These are phyloP conservation scores for Acestrorhynchus altus DNA, from an alignment of 2,797 vertebrate genomes.

Conservation along the genomic window DNA sequence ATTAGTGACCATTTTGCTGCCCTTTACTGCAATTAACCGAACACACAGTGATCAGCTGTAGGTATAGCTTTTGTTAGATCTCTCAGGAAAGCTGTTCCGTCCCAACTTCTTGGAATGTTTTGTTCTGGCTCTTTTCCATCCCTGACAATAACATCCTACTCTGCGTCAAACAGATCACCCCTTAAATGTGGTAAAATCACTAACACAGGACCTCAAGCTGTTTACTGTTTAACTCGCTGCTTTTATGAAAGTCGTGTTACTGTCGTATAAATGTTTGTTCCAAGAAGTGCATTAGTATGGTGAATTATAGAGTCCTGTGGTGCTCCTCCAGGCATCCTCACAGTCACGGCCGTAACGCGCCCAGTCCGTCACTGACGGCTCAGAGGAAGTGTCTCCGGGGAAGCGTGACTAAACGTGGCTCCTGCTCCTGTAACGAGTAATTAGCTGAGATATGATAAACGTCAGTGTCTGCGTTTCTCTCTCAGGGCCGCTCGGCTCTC, in stretches of 20 bases:
- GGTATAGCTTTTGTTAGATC: too few species aligned
- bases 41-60: too few species aligned
- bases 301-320: neutral
- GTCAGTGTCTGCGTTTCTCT: neutral
- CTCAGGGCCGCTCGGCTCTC: neutral
- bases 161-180: too few species aligned
- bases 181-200: too few species aligned
- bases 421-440: conserved; percentile 19
- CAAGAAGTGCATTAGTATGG: too few species aligned
- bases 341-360: neutral
- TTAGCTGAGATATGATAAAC: neutral
- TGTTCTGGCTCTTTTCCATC: neutral
- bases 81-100: too few species aligned
- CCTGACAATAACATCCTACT: too few species aligned
- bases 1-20: too few species aligned
- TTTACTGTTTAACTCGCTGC: neutral
- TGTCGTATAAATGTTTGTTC: neutral
- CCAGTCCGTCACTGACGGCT: neutral
- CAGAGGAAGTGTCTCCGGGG: neutral
- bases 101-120: too few species aligned
- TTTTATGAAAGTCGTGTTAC: neutral
- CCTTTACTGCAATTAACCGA: too few species aligned
- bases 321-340: neutral
- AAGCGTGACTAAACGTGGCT: neutral
- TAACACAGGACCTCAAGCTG: too few species aligned